Conservation (phyloP, 2,888 invertebrate species). For the Corbicula japonica region DNA sequence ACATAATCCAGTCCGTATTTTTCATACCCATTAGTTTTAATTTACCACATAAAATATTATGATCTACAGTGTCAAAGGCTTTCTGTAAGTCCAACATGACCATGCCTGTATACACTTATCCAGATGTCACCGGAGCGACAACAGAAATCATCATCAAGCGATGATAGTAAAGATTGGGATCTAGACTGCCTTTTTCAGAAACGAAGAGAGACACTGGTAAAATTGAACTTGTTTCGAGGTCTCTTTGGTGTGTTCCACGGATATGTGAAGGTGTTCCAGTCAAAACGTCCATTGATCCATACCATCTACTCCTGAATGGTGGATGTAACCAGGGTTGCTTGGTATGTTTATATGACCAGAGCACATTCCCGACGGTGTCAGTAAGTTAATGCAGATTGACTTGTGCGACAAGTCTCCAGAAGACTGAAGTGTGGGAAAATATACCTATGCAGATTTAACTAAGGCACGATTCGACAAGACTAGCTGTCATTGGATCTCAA, state of each 20-base stretch:
- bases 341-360: constrained; percentile 27
- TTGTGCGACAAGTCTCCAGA: not conserved
- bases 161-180: constrained; percentile 15
- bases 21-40: too few species aligned
- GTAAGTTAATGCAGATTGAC: constrained; percentile 1
- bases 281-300: constrained; percentile 18
- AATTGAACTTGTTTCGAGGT: constrained; percentile 8
- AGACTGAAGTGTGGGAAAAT: constrained; percentile 14
- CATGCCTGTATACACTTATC: too few species aligned
- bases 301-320: constrained; percentile 7
- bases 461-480: constrained; percentile 19
- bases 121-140: constrained; percentile 14
- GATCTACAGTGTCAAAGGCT: too few species aligned
- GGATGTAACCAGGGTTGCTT: not conserved
- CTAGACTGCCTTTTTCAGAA: not conserved
- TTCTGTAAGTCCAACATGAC: too few species aligned
- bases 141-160: constrained; percentile 21
- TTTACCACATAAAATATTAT: too few species aligned
- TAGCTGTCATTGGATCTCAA: not conserved
- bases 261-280: constrained; percentile 24
- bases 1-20: too few species aligned
- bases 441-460: constrained; percentile 19
- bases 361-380: constrained; percentile 11
- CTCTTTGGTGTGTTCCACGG: constrained; percentile 5
- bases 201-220: constrained; percentile 8